A percentile compares a stretch with the other conserved stretches of the same genome.
Evolutionary conservation across 2,888 invertebrate species (phyloP).

Genomic region (Pterostichus niger): DNA sequence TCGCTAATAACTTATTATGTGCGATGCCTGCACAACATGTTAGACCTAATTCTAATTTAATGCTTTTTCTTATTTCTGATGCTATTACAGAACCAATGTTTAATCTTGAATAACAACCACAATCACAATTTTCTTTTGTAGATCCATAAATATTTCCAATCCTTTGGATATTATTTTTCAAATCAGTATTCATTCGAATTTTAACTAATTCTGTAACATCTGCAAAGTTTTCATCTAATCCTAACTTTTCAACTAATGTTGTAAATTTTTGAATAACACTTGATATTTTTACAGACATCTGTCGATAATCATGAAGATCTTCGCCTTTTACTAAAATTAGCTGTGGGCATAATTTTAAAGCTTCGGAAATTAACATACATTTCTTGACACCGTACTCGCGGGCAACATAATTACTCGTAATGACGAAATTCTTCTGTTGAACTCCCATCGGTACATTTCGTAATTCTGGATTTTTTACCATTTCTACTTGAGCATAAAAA

Average conservation of each 20-base stretch:
- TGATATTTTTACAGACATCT: conserved; percentile 88
- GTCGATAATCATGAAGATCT: conserved; percentile 89
- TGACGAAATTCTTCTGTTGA: conserved; percentile 91
- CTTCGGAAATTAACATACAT: conserved; percentile 88
- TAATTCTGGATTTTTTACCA: conserved; percentile 85
- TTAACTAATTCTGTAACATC: conserved; percentile 87
- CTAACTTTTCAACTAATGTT: conserved; percentile 87
- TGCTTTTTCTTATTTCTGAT: conserved; percentile 85
- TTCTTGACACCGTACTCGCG: conserved; percentile 87
- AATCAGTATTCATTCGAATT: conserved; percentile 75
- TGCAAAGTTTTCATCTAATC: conserved; percentile 91
- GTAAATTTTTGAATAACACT: conserved; percentile 86
- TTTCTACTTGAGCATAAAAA: conserved; percentile 93
- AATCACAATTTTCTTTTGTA: conserved; percentile 81
- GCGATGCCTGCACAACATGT: conserved; percentile 91
- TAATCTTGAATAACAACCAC: conserved; percentile 87
- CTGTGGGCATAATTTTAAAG: conserved; percentile 85
- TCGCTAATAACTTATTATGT: conserved; percentile 91
- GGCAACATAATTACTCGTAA: conserved; percentile 92
- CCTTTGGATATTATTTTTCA: conserved; percentile 73
- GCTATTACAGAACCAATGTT: conserved; percentile 87
- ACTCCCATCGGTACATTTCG: conserved; percentile 86
- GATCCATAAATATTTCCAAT: conserved; percentile 82
- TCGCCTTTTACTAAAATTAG: conserved; percentile 89
- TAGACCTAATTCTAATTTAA: conserved; percentile 84